Evolutionary conservation across 2,113 vertebrate genomes (phyloP).

Genomic region (Willisornis vidua): DNA sequence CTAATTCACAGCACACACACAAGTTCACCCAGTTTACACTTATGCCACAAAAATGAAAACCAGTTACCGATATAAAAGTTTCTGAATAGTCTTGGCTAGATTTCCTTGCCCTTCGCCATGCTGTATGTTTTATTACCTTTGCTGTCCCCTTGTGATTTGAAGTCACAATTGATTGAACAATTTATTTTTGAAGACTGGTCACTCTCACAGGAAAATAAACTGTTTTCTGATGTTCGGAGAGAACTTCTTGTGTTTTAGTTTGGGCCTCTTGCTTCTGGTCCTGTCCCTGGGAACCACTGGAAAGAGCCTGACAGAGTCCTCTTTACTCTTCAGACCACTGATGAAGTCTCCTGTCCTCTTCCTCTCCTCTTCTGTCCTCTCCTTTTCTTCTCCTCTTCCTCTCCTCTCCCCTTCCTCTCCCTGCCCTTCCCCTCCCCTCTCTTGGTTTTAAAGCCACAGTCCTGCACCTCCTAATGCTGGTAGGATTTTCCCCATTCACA

Average conservation of each 20-base stretch:
- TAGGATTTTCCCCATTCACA: not conserved
- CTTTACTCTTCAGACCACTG: not conserved
- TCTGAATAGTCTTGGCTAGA: not conserved
- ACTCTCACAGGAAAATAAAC: not conserved
- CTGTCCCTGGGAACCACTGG: not conserved
- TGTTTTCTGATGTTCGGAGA: not conserved
- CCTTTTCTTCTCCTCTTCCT: too few species aligned
- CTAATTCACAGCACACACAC: not conserved
- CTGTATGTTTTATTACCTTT: not conserved
- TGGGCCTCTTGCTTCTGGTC: not conserved
- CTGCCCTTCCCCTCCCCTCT: too few species aligned
- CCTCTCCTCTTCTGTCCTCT: too few species aligned
- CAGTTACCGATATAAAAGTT: not conserved
- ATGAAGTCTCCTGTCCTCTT: not conserved
- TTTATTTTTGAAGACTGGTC: not conserved
- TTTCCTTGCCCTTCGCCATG: not conserved
- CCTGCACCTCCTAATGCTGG: too few species aligned
- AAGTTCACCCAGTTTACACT: not conserved
- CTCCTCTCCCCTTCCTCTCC: not conserved
- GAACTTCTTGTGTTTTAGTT: not conserved
- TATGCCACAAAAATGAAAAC: not conserved
- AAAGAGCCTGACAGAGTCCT: not conserved
- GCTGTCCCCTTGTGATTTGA: not conserved
- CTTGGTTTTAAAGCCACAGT: too few species aligned
- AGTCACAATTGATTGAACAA: not conserved